Evolutionary conservation across 1,140 invertebrate genomes (phyloP).

Genomic region (Coenobita brevimanus): DNA sequence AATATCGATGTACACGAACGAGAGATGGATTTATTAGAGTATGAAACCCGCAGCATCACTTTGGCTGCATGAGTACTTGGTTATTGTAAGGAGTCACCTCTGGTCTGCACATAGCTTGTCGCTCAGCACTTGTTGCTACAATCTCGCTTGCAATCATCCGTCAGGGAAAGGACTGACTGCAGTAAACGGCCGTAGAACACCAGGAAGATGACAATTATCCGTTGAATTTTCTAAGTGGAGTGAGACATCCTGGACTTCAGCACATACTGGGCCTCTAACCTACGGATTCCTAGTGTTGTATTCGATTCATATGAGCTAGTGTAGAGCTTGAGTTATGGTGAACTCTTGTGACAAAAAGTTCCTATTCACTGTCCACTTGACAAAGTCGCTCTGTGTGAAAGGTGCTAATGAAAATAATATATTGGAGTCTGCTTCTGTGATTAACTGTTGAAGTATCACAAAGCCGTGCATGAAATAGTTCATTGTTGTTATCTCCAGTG

Average conservation of each 20-base stretch:
- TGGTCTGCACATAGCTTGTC: conserved; percentile 27
- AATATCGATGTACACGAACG: conserved; percentile 55
- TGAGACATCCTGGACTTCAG: neutral
- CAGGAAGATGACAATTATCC: conserved; percentile 33
- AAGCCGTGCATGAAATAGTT: too few relatives aligned
- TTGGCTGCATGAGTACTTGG: conserved; percentile 43
- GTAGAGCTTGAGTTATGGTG: too few relatives aligned
- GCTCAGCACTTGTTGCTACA: conserved; percentile 37
- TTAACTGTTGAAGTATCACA: too few relatives aligned
- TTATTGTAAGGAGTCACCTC: conserved; percentile 30
- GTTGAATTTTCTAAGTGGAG: conserved; percentile 19
- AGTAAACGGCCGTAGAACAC: conserved; percentile 13
- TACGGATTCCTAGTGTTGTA: too few relatives aligned
- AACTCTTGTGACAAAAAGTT: too few relatives aligned
- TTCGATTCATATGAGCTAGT: too few relatives aligned
- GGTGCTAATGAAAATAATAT: too few relatives aligned
- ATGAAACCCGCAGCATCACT: conserved; percentile 56
- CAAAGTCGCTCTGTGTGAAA: too few relatives aligned
- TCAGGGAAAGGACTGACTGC: neutral
- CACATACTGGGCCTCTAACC: too few relatives aligned
- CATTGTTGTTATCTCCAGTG: too few relatives aligned
- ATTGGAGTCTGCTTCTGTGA: too few relatives aligned
- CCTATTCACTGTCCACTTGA: too few relatives aligned
- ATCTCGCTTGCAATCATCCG: conserved; percentile 37
- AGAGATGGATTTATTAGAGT: conserved; percentile 56